These are phyloP conservation scores for Arctopsyche grandis DNA, from an alignment of 1,140 invertebrate species.

Conservation along the genomic window DNA sequence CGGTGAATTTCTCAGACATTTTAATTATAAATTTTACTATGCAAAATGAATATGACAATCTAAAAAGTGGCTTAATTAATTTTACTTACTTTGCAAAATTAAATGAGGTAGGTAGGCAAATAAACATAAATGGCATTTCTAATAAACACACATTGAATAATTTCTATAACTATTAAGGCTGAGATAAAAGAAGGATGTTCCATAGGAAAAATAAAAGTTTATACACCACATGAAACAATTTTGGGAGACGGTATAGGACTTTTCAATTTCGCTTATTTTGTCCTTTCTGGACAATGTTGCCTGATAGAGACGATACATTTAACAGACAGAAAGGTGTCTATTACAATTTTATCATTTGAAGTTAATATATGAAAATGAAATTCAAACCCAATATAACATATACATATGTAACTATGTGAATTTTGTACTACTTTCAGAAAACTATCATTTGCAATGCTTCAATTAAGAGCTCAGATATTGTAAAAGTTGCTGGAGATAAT, in stretches of 20 bases:
- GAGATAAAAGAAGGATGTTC: slow-evolving; percentile 72
- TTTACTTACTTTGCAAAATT: slow-evolving; percentile 74
- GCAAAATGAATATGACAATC: slow-evolving; percentile 70
- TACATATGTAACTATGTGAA: too few species aligned
- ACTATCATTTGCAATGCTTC: too few species aligned
- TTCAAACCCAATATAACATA: too few species aligned
- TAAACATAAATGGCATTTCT: slow-evolving; percentile 9
- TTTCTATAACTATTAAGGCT: slow-evolving; percentile 57
- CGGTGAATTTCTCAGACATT: neutral
- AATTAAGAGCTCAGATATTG: too few species aligned
- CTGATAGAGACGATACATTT: slow-evolving; percentile 71
- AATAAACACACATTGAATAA: slow-evolving; percentile 42
- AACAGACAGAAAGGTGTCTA: neutral
- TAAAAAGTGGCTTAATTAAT: slow-evolving; percentile 67
- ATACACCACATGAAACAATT: slow-evolving; percentile 67
- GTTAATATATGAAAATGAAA: too few species aligned
- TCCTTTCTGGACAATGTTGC: slow-evolving; percentile 70
- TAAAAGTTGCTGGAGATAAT: too few species aligned
- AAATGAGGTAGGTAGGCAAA: slow-evolving; percentile 61
- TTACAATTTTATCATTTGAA: too few species aligned
- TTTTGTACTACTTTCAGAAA: too few species aligned
- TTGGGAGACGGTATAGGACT: slow-evolving; percentile 72
- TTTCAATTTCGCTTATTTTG: slow-evolving; percentile 72
- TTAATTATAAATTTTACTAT: slow-evolving; percentile 54
- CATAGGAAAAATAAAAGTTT: slow-evolving; percentile 70